A percentile compares a stretch with the other conserved stretches of the same genome.
Evolutionary conservation across 2,888 invertebrate genomes (phyloP).

Genomic region (Cheilosia scutellata): DNA sequence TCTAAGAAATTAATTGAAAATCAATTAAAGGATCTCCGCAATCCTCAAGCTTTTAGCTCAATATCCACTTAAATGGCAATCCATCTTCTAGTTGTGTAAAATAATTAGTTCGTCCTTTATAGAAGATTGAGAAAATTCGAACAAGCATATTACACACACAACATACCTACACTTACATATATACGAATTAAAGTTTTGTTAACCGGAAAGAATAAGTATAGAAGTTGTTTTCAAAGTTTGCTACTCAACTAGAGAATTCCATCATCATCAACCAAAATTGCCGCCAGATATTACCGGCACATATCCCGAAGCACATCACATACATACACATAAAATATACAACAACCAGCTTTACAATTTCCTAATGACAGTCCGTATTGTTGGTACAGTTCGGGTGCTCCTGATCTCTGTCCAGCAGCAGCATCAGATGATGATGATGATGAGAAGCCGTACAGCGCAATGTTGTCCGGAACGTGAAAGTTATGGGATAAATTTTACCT

Average conservation of each 20-base stretch:
- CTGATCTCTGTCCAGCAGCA: not conserved
- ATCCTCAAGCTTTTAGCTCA: constrained; percentile 7
- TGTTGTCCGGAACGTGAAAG: constrained; percentile 35
- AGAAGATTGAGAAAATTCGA: not conserved
- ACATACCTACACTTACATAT: not conserved
- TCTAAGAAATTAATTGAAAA: constrained; percentile 39
- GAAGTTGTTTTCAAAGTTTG: constrained; percentile 29
- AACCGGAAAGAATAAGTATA: constrained; percentile 34
- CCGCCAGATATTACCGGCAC: constrained; percentile 36
- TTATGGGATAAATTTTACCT: constrained; percentile 45
- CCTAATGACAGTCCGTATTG: constrained; percentile 46
- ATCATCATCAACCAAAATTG: constrained; percentile 41
- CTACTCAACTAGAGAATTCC: constrained; percentile 30
- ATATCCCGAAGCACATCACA: constrained; percentile 7
- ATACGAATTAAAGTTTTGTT: constrained; percentile 10
- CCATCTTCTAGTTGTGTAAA: constrained; percentile 12
- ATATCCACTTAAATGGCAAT: constrained; percentile 39
- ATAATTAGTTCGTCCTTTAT: constrained; percentile 11
- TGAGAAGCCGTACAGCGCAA: not conserved
- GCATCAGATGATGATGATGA: not conserved
- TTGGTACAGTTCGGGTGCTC: not conserved
- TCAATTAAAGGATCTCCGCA: constrained; percentile 39
- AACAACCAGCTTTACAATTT: constrained; percentile 36
- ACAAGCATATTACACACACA: not conserved
- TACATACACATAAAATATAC: not conserved